phyloP scores from a whole-genome alignment of 2,888 invertebrate species.

The Hartigia nigra region DNA sequence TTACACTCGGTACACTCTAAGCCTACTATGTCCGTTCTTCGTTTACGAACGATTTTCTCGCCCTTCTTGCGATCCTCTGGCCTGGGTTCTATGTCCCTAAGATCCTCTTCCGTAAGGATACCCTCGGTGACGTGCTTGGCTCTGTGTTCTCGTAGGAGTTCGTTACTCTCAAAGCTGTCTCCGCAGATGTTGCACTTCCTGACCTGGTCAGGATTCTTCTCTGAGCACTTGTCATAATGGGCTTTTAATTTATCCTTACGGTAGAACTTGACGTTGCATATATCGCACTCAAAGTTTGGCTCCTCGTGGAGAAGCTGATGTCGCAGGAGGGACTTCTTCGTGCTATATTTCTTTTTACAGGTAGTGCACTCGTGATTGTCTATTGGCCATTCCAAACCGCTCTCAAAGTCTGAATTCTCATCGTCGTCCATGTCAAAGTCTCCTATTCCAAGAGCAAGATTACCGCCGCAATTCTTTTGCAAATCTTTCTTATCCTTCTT shows the following conservation, averaged over 20 bases:
- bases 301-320: constrained; percentile 62
- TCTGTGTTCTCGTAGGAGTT: constrained; percentile 58
- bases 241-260: constrained; percentile 63
- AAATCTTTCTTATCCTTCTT: constrained; percentile 35
- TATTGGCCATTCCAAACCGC: constrained; percentile 61
- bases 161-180: constrained; percentile 61
- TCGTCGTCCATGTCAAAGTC: constrained; percentile 46
- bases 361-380: constrained; percentile 61
- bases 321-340: constrained; percentile 60
- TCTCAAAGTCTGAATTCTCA: constrained; percentile 59
- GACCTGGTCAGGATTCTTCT: constrained; percentile 63
- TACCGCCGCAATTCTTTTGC: constrained; percentile 13
- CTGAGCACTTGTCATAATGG: constrained; percentile 63
- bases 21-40: constrained; percentile 62
- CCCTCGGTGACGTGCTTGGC: constrained; percentile 62
- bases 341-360: constrained; percentile 62
- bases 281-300: constrained; percentile 63
- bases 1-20: constrained; percentile 63
- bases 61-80: constrained; percentile 48
- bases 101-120: constrained; percentile 60
- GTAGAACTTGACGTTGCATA: constrained; percentile 62
- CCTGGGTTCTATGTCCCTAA: constrained; percentile 57
- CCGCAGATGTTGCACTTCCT: constrained; percentile 63
- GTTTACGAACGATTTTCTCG: constrained; percentile 55
- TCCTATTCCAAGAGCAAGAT: constrained; percentile 4